phyloP scores from a whole-genome alignment of 1,140 invertebrate genomes.

The Geopemphigus sp. region DNA sequence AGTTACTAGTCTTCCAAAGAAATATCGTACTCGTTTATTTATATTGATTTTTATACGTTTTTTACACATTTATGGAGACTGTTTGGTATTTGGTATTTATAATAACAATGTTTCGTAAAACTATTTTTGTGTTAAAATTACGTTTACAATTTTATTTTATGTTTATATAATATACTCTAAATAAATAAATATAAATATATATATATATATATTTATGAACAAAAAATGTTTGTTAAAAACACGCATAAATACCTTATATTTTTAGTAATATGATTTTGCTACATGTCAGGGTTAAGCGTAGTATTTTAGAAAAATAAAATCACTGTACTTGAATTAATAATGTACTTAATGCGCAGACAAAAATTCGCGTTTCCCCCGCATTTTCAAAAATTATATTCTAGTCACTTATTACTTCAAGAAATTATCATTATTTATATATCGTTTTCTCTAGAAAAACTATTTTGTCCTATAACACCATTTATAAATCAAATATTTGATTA shows the following conservation, averaged over 20 bases:
- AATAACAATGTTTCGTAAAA: conserved; percentile 18
- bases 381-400: background rate
- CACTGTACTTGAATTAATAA: background rate
- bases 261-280: conserved; percentile 14
- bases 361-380: no score
- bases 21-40: conserved; percentile 18
- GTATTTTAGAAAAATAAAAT: background rate
- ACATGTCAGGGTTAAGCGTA: background rate
- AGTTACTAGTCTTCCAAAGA: conserved; percentile 48
- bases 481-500: no score
- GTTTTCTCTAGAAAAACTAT: no score
- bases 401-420: background rate
- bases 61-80: conserved; percentile 35
- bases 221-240: conserved; percentile 20
- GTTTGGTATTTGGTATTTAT: conserved; percentile 19
- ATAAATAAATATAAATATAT: no score
- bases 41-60: conserved; percentile 42
- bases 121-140: conserved; percentile 35
- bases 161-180: conserved; percentile 29
- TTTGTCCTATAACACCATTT: no score
- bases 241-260: conserved; percentile 7
- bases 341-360: background rate
- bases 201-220: background rate
- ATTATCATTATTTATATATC: background rate
- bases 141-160: conserved; percentile 28